A percentile compares a stretch with the other conserved stretches of the same genome.
These are phyloP conservation scores for Berghia stephanieae DNA, from an alignment of 1,140 invertebrate genomes.

Conservation along the genomic window DNA sequence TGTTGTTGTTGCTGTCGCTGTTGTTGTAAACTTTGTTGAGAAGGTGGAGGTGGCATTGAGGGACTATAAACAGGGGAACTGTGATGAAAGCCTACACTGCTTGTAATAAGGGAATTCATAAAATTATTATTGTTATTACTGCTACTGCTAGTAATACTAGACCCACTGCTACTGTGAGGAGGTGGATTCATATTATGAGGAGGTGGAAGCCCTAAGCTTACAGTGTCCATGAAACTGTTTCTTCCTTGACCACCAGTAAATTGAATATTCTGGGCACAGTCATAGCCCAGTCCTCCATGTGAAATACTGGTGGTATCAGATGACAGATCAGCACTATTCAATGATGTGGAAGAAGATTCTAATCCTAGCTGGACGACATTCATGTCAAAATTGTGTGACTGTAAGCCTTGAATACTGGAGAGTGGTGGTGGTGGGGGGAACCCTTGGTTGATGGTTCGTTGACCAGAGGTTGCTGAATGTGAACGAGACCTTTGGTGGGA, in stretches of 20 bases:
- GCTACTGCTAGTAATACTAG: no score
- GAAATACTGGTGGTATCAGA: conserved; percentile 4
- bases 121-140: no score
- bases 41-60: conserved; percentile 32
- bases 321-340: conserved; percentile 10
- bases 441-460: not conserved
- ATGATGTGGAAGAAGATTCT: conserved; percentile 19
- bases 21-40: conserved; percentile 53
- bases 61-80: conserved; percentile 37
- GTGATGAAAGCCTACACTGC: conserved; percentile 57
- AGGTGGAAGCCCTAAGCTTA: conserved; percentile 22
- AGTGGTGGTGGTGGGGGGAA: not conserved
- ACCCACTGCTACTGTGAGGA: no score
- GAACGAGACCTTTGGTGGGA: conserved; percentile 22
- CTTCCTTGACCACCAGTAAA: conserved; percentile 28
- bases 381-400: conserved; percentile 22
- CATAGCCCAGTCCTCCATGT: conserved; percentile 15
- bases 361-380: conserved; percentile 17
- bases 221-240: conserved; percentile 33
- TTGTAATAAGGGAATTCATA: no score
- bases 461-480: not conserved
- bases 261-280: conserved; percentile 31
- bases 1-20: conserved; percentile 57
- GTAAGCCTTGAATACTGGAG: conserved; percentile 9
- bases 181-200: no score